phyloP scores from a whole-genome alignment of 2,113 vertebrate genomes.

The Dendrocopos noguchii region DNA sequence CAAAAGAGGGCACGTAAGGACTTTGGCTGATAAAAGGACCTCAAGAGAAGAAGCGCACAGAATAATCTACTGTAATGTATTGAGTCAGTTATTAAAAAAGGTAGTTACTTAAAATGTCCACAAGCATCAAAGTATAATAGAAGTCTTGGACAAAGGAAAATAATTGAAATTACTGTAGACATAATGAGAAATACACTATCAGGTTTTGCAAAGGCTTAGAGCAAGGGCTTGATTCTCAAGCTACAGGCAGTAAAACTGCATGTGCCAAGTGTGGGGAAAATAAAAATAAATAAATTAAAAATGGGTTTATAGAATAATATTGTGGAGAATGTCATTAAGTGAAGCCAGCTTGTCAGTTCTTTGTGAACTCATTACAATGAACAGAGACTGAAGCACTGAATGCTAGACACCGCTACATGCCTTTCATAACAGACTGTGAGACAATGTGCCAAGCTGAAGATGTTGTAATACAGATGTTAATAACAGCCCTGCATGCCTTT shows the following conservation, averaged over 20 bases:
- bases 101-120: conserved; percentile 50
- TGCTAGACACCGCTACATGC: background rate
- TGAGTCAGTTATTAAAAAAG: conserved; percentile 48
- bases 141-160: conserved; percentile 47
- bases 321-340: background rate
- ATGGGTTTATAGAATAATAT: too few relatives aligned
- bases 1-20: background rate
- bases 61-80: conserved; percentile 13
- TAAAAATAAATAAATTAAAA: background rate
- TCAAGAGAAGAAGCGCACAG: background rate
- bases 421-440: background rate
- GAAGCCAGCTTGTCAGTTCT: background rate
- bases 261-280: background rate
- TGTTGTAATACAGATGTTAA: background rate
- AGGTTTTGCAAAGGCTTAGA: background rate
- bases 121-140: background rate
- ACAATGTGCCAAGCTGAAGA: background rate
- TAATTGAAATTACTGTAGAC: conserved; percentile 25
- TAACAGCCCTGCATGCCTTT: background rate
- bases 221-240: background rate
- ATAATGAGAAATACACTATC: conserved; percentile 25
- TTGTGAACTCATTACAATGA: background rate
- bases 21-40: background rate
- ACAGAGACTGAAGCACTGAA: background rate
- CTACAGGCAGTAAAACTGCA: background rate